Conservation (phyloP, 2,888 invertebrate genomes). For the Venustoraphidia nigricollis region DNA sequence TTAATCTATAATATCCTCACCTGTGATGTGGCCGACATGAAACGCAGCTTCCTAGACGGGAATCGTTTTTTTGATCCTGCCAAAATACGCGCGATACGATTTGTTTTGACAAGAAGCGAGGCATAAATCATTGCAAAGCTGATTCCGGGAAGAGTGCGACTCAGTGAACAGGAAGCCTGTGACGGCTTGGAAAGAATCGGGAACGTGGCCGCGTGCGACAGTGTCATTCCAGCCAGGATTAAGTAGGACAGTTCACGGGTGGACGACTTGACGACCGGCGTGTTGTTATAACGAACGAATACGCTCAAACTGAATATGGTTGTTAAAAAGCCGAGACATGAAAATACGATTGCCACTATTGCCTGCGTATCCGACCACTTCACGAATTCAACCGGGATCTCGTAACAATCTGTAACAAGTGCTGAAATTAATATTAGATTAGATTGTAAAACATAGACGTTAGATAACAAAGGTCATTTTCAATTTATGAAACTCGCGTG, state of each 20-base stretch:
- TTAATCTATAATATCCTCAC: background rate
- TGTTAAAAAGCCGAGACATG: conserved; percentile 43
- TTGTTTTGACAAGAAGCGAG: conserved; percentile 60
- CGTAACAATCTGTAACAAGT: conserved; percentile 33
- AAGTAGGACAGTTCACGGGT: conserved; percentile 52
- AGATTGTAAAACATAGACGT: too few relatives aligned
- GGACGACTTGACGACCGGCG: conserved; percentile 61
- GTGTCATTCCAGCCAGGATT: conserved; percentile 43
- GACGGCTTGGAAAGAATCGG: conserved; percentile 47
- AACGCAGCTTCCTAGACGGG: conserved; percentile 47
- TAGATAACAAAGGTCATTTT: too few relatives aligned
- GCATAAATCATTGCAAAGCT: conserved; percentile 61
- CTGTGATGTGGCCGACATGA: conserved; percentile 36
- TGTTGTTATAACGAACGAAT: conserved; percentile 51
- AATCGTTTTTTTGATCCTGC: conserved; percentile 58
- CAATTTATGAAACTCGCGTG: too few relatives aligned
- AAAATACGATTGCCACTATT: conserved; percentile 40
- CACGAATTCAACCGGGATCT: conserved; percentile 43
- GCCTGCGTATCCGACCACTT: conserved; percentile 46
- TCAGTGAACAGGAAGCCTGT: conserved; percentile 36
- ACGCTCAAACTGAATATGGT: conserved; percentile 42
- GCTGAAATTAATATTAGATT: too few relatives aligned
- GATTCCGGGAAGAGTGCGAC: conserved; percentile 37
- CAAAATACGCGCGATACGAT: conserved; percentile 58
- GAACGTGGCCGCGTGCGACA: conserved; percentile 44